These are phyloP conservation scores for Xylocopa sonorina DNA, from an alignment of 1,140 invertebrate genomes.

Conservation along the genomic window DNA sequence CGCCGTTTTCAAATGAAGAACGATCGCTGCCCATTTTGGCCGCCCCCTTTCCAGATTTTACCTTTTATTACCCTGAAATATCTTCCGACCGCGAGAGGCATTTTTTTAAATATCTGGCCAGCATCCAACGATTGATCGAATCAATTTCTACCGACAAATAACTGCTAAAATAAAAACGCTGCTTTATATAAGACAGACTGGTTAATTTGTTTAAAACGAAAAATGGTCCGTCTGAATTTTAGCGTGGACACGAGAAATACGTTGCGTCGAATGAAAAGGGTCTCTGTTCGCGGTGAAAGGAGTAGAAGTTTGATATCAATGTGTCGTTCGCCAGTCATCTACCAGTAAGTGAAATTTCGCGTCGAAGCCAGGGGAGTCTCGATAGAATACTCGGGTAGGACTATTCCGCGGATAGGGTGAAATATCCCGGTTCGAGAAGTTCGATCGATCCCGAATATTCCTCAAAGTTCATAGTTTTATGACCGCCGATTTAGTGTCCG, in stretches of 20 bases:
- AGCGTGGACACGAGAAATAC: too few relatives aligned
- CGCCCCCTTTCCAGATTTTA: constrained; percentile 21
- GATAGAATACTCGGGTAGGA: neutral
- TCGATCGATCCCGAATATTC: constrained; percentile 11
- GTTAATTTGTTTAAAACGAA: too few relatives aligned
- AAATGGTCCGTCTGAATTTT: too few relatives aligned
- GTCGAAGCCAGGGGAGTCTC: neutral
- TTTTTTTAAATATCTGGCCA: too few relatives aligned
- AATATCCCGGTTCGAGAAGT: neutral
- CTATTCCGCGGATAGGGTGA: neutral
- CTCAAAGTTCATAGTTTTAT: neutral
- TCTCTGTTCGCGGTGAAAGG: neutral
- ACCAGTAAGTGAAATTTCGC: neutral
- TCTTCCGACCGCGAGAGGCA: too few relatives aligned
- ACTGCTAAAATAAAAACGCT: too few relatives aligned
- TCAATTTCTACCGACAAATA: too few relatives aligned
- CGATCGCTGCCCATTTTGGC: constrained; percentile 28
- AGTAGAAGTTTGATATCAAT: too few relatives aligned
- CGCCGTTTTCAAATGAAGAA: constrained; percentile 50
- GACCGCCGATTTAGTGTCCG: neutral
- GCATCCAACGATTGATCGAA: too few relatives aligned
- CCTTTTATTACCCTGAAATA: neutral
- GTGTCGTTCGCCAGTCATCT: neutral
- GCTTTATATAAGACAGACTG: too few relatives aligned
- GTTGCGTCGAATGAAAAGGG: neutral